Percentiles rank a stretch among this genome's conserved stretches.
Evolutionary conservation across 2,888 invertebrate species (phyloP).

Genomic region (Acanthoscelides obtectus): DNA sequence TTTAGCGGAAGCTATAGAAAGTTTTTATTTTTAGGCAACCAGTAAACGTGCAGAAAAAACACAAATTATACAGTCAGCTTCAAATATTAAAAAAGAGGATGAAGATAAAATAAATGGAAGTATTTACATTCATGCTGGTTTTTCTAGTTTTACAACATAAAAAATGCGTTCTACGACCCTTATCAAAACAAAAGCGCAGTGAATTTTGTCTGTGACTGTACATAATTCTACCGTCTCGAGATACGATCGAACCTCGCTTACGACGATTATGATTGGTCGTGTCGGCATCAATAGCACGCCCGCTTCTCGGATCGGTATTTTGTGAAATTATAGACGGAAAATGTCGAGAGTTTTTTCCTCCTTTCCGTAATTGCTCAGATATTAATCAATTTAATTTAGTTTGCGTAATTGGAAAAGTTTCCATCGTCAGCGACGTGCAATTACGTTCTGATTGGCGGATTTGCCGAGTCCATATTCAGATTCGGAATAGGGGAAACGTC

Average conservation of each 20-base stretch:
- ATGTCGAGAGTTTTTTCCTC: conserved; percentile 18
- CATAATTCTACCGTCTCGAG: not conserved
- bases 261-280: not conserved
- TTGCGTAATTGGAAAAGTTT: conserved; percentile 16
- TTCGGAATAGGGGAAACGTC: not conserved
- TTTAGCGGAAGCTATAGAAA: too few species aligned
- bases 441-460: not conserved
- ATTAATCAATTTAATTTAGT: conserved; percentile 25
- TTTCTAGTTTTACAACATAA: too few species aligned
- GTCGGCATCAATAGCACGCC: not conserved
- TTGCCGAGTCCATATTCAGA: not conserved
- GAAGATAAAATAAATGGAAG: too few species aligned
- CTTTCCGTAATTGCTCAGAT: conserved; percentile 18
- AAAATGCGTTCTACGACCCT: too few species aligned
- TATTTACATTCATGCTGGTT: too few species aligned
- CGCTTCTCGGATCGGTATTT: conserved; percentile 34
- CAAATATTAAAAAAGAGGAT: too few species aligned
- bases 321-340: conserved; percentile 37
- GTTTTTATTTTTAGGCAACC: too few species aligned
- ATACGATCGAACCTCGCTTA: not conserved
- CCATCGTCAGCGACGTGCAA: not conserved
- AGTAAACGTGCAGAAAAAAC: too few species aligned
- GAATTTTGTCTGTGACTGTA: not conserved
- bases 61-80: too few species aligned
- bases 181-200: too few species aligned